phyloP scores from a whole-genome alignment of 2,888 invertebrate species.

The Psylliodes chrysocephalus region DNA sequence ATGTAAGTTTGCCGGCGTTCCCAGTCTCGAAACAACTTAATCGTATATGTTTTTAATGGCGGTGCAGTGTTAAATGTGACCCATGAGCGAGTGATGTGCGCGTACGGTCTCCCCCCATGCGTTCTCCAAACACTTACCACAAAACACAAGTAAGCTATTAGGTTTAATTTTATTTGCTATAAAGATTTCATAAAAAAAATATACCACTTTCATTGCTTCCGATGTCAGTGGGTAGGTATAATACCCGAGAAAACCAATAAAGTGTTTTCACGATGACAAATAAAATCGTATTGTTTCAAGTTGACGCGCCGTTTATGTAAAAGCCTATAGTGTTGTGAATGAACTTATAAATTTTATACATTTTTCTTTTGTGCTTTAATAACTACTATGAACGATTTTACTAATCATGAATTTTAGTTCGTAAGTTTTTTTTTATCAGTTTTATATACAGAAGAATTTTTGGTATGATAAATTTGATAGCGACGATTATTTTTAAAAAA shows the following conservation, averaged over 20 bases:
- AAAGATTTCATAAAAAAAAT: conserved; percentile 49
- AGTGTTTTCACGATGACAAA: conserved; percentile 40
- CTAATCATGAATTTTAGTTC: conserved; percentile 25
- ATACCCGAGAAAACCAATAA: conserved; percentile 41
- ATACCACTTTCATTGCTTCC: conserved; percentile 40
- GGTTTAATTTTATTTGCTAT: conserved; percentile 48
- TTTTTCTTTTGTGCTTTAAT: conserved; percentile 19
- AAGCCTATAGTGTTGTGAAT: conserved; percentile 21
- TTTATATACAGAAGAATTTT: too few species aligned
- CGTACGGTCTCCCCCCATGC: conserved; percentile 39
- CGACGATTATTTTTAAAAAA: too few species aligned
- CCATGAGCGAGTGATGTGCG: conserved; percentile 45
- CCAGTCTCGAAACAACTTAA: conserved; percentile 53
- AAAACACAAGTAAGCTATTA: conserved; percentile 51
- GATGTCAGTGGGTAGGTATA: conserved; percentile 28
- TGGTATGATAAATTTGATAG: too few species aligned
- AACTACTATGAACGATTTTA: conserved; percentile 25
- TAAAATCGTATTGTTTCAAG: conserved; percentile 39
- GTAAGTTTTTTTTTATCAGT: conserved; percentile 18
- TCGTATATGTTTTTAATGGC: conserved; percentile 49
- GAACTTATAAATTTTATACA: conserved; percentile 11
- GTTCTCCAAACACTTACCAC: conserved; percentile 41
- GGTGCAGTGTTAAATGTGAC: conserved; percentile 29
- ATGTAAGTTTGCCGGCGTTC: conserved; percentile 54
- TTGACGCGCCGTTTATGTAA: conserved; percentile 38